phyloP scores from a whole-genome alignment of 2,113 vertebrate species.

The Parus major region DNA sequence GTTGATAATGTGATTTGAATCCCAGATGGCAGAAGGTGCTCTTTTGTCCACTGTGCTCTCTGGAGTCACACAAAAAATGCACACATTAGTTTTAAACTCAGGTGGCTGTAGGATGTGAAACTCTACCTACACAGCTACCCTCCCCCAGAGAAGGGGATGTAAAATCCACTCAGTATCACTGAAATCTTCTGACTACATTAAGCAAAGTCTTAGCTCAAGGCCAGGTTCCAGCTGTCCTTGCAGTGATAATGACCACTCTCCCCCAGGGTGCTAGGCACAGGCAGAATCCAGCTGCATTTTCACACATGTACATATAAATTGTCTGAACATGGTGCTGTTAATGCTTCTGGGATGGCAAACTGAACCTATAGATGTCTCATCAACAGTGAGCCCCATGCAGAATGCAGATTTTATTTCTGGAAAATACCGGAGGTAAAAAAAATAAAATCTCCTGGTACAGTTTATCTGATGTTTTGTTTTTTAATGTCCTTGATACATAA shows the following conservation, averaged over 20 bases:
- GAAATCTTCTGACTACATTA: not conserved
- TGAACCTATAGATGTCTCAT: not conserved
- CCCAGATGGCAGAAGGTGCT: not conserved
- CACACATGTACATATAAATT: not conserved
- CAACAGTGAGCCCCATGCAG: not conserved
- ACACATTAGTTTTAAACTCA: not conserved
- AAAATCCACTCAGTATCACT: not conserved
- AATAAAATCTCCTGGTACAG: not conserved
- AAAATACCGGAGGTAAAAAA: not conserved
- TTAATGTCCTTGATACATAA: constrained; percentile 48
- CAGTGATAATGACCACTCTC: not conserved
- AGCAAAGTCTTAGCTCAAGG: not conserved
- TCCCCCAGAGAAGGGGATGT: not conserved
- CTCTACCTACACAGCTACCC: not conserved
- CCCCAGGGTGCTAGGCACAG: not conserved
- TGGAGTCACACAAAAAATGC: not conserved
- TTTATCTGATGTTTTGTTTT: constrained; percentile 48
- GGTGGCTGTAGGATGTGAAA: not conserved
- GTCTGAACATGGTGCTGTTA: not conserved
- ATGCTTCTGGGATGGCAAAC: not conserved
- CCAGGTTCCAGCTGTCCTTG: constrained; percentile 40
- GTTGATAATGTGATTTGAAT: not conserved
- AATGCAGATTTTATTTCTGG: not conserved
- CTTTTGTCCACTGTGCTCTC: not conserved
- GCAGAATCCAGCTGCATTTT: constrained; percentile 13